Evolutionary conservation across 2,888 invertebrate species (phyloP).

Genomic region (Halictus quadricinctus): DNA sequence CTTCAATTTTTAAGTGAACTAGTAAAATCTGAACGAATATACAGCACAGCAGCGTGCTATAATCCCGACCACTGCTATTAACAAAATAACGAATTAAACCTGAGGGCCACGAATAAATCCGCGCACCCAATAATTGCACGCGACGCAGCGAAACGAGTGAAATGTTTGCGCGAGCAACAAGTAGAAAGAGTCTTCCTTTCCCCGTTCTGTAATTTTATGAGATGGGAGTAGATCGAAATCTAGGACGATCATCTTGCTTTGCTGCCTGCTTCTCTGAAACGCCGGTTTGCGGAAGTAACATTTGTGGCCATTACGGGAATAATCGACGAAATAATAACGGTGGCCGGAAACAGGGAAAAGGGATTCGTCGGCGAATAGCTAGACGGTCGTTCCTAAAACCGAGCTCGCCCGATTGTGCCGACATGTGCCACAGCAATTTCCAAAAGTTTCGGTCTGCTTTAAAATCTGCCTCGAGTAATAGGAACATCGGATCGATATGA

Average conservation of each 20-base stretch:
- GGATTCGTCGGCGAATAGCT: slow-evolving; percentile 22
- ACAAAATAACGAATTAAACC: background rate
- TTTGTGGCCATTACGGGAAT: slow-evolving; percentile 15
- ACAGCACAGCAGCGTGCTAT: background rate
- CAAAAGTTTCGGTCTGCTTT: slow-evolving; percentile 28
- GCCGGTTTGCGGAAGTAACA: background rate
- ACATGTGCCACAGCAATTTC: slow-evolving; percentile 21
- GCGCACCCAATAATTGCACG: background rate
- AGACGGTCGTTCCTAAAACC: slow-evolving; percentile 5
- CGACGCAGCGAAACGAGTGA: background rate
- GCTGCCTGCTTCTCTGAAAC: background rate
- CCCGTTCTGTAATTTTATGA: background rate
- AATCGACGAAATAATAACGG: slow-evolving; percentile 27
- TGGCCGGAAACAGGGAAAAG: background rate
- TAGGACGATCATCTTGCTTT: background rate
- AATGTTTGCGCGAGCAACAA: slow-evolving; percentile 15
- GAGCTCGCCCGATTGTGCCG: slow-evolving; percentile 8
- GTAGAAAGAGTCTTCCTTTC: background rate
- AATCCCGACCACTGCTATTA: background rate
- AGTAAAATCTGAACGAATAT: background rate
- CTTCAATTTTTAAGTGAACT: background rate
- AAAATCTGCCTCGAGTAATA: slow-evolving; percentile 31
- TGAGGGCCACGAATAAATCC: background rate
- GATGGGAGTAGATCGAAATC: background rate
- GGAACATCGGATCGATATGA: slow-evolving; percentile 34